A percentile compares a stretch with the other conserved stretches of the same genome.
Conservation (phyloP, 2,113 vertebrate species). For the Dipodomys merriami region DNA sequence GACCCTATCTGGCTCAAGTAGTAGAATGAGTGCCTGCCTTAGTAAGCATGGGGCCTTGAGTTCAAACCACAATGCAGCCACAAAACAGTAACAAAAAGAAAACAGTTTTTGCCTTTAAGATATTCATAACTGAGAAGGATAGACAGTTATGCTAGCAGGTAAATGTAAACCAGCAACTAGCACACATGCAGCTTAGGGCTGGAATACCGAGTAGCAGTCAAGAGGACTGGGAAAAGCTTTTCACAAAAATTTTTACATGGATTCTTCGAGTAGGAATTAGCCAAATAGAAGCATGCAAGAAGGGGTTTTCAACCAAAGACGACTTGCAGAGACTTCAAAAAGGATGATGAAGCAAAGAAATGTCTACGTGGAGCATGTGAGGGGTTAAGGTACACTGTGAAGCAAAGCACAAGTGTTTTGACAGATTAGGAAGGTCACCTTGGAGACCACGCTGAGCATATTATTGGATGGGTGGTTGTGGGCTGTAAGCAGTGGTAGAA, state of each 20-base stretch:
- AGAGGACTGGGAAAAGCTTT: not conserved
- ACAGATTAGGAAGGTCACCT: not conserved
- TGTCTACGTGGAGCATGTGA: not conserved
- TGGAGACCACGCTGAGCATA: not conserved
- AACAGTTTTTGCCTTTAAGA: not conserved
- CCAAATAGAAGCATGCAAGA: not conserved
- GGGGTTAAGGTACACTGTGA: fast-evolving
- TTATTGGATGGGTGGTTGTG: not conserved
- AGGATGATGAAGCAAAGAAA: not conserved
- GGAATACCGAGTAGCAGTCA: too few species aligned
- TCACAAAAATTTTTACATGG: not conserved
- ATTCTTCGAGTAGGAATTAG: not conserved
- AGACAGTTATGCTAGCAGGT: not conserved
- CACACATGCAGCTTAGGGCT: too few species aligned
- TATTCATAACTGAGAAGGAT: not conserved
- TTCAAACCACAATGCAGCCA: too few species aligned
- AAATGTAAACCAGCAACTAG: not conserved
- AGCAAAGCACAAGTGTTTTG: not conserved
- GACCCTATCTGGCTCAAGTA: too few species aligned
- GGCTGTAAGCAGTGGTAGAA: not conserved
- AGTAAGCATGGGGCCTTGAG: too few species aligned
- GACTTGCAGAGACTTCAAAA: not conserved
- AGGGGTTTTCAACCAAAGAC: not conserved
- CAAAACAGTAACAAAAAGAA: too few species aligned
- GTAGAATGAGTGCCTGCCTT: too few species aligned